Evolutionary conservation across 2,888 invertebrate species (phyloP), one percentile per base, ranked within the genome.

Genomic region (Halictus ligatus): DNA sequence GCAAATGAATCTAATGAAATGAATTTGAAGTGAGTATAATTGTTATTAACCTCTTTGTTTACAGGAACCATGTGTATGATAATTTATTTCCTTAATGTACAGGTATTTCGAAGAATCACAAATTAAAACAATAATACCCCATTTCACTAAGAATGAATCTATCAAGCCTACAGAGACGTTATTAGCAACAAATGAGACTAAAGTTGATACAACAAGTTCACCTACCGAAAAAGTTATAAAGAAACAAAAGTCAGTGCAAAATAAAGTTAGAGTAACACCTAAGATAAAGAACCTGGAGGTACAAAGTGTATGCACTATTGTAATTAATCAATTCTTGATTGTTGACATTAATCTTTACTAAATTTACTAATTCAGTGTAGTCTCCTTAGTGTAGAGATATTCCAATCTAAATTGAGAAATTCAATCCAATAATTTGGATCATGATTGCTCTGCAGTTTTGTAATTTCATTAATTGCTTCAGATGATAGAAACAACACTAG

Each of bases 401-500:
- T 48, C 48, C 0, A 0, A 48, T 48, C 15, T 48, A 48, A 15
- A 15, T 48, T 48, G 48, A 15, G 12, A 58, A 10, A 4, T 21
- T 10, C 10, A 13, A 29, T 64, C 25, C 29, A 3, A 64, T 7
- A 29, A 15, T 67, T 67, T 15, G 29, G 15, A 35, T 35, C 35
- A 35, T 7, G 8, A 58, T 58, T n/a, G 18, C 21, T 21, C 7
- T 73, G 13, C 4, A 78, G 60, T 75, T 74, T 71, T 73, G 7
- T 7, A 80, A 72, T 75, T 76, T 71, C 25, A 18, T 15, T 35
- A 74, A 64, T 29, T 25, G 15, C 21, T 75, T 25, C 15, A 85
- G 86, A 29, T 69, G 25, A 77, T 85, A 60, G 6, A 25, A 13
- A 78, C 54, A n/a, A 25, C 73, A 67, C 43, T 90, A 58, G 86